A percentile compares a stretch with the other conserved stretches of the same genome.
Conservation (phyloP, 2,888 invertebrate genomes). For the Chrysomela aeneicollis region DNA sequence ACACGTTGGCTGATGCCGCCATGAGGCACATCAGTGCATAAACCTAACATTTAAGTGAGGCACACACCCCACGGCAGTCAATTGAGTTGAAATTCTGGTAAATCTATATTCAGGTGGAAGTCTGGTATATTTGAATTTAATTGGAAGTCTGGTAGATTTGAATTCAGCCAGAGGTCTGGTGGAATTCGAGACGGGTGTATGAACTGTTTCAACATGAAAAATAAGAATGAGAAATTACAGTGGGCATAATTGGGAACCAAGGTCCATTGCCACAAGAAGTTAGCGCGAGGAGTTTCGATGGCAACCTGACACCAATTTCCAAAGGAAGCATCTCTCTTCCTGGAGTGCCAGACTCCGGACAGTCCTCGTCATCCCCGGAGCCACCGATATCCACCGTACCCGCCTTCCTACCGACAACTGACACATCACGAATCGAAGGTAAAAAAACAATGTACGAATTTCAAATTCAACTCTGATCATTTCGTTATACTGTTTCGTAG, state of each 20-base stretch:
- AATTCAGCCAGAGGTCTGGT: no score
- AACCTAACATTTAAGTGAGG: no score
- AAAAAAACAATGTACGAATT: no score
- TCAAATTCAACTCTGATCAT: background rate
- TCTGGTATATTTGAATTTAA: no score
- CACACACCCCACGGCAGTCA: no score
- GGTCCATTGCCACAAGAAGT: constrained; percentile 69
- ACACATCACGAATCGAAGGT: constrained; percentile 67
- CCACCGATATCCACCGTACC: constrained; percentile 55
- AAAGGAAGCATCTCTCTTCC: constrained; percentile 59
- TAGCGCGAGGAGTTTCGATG: constrained; percentile 68
- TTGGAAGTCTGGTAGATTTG: no score
- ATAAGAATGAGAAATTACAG: background rate
- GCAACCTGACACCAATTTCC: constrained; percentile 61
- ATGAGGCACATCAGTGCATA: no score
- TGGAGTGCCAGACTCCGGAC: constrained; percentile 23
- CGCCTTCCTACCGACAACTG: constrained; percentile 59
- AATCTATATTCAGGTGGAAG: no score
- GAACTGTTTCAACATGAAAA: no score
- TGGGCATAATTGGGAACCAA: constrained; percentile 71
- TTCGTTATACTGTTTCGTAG: constrained; percentile 61
- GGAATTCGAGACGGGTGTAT: no score
- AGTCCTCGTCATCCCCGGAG: constrained; percentile 50
- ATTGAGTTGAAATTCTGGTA: no score
- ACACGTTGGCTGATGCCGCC: no score